Evolutionary conservation across 2,888 invertebrate species (phyloP).

Genomic region (Bhutanitis thaidina): DNA sequence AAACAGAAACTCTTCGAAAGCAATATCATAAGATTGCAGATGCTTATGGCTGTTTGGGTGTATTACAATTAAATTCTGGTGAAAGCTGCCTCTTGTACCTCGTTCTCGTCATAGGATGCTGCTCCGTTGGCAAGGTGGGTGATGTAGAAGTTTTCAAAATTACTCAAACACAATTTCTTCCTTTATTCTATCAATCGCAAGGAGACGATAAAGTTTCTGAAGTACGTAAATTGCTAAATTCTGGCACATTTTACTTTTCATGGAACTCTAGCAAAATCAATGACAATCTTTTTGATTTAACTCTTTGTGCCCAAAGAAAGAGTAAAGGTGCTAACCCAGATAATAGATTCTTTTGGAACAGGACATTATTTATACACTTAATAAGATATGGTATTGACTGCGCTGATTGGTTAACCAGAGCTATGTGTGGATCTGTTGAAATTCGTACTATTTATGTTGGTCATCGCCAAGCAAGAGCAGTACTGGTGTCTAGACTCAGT

Average conservation of each 20-base stretch:
- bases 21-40: constrained; percentile 95
- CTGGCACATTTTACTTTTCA: constrained; percentile 99
- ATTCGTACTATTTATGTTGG: constrained; percentile 99
- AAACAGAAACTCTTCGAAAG: constrained; percentile 93
- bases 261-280: constrained; percentile 81
- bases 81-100: constrained; percentile 92
- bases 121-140: constrained; percentile 97
- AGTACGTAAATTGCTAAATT: constrained; percentile 93
- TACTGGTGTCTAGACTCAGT: constrained; percentile 96
- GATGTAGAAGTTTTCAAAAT: constrained; percentile 97
- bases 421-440: constrained; percentile 98
- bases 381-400: constrained; percentile 95
- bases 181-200: constrained; percentile 86
- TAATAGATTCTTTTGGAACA: constrained; percentile 99
- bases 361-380: constrained; percentile 95
- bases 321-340: constrained; percentile 90
- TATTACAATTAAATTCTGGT: constrained; percentile 91
- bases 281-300: constrained; percentile 89
- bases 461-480: constrained; percentile 94
- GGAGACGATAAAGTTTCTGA: constrained; percentile 82
- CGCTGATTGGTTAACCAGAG: constrained; percentile 93
- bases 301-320: constrained; percentile 94
- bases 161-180: constrained; percentile 94
- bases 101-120: constrained; percentile 96
- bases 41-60: constrained; percentile 97